phyloP scores from a whole-genome alignment of 2,888 invertebrate species.

The Aphrophora alni region DNA sequence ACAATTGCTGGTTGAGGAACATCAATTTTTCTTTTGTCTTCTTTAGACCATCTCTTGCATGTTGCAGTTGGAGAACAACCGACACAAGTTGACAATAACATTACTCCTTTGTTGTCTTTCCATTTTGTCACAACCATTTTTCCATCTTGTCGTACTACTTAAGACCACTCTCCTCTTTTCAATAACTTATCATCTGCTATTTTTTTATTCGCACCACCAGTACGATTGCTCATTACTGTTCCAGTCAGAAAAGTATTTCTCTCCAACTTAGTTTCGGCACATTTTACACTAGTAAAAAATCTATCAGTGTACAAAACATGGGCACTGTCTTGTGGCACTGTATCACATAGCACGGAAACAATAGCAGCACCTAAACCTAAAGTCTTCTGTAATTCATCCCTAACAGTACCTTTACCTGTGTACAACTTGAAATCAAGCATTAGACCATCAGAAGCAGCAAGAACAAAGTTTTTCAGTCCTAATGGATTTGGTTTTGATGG shows the following conservation, averaged over 20 bases:
- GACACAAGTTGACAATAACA: no score
- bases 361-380: conserved; percentile 20
- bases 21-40: no score
- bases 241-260: not conserved
- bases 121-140: no score
- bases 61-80: no score
- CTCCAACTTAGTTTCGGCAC: not conserved
- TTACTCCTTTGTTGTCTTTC: no score
- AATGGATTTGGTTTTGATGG: conserved; percentile 27
- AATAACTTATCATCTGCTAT: conserved; percentile 6
- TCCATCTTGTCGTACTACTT: no score
- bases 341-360: not conserved
- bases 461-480: conserved; percentile 18
- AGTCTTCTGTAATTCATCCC: not conserved
- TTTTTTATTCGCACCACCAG: not conserved
- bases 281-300: conserved; percentile 19
- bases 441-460: conserved; percentile 18
- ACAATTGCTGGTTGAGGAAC: no score
- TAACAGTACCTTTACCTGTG: conserved; percentile 16
- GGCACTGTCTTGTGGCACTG: not conserved
- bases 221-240: conserved; percentile 3
- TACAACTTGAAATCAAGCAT: conserved; percentile 11
- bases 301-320: conserved; percentile 15
- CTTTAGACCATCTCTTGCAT: no score
- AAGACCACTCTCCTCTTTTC: no score